Percentiles rank a stretch among this genome's conserved stretches.
These are phyloP conservation scores for Oreochromis grahami DNA, from an alignment of 2,797 vertebrate genomes.

Conservation along the genomic window DNA sequence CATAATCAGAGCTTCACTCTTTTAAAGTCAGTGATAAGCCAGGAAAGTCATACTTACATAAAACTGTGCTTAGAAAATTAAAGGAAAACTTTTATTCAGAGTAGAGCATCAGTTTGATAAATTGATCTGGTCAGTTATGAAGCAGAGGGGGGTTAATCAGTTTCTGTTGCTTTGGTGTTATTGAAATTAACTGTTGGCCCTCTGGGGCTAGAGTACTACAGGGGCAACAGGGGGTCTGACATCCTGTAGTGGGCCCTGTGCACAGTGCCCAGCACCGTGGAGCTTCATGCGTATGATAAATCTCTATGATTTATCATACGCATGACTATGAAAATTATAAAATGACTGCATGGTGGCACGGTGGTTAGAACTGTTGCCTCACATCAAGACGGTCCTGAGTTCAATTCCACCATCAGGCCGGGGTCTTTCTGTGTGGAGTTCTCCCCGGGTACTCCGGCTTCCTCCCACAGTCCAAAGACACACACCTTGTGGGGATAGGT, in stretches of 20 bases:
- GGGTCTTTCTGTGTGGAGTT: not conserved
- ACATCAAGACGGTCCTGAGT: not conserved
- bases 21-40: not conserved
- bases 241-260: not conserved
- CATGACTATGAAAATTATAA: not conserved
- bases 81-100: not conserved
- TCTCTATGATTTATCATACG: not conserved
- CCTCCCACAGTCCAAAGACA: not conserved
- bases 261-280: not conserved
- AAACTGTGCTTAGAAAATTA: not conserved
- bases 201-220: not conserved
- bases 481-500: not conserved
- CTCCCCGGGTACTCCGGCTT: not conserved
- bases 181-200: not conserved
- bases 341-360: not conserved
- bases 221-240: not conserved
- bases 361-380: not conserved
- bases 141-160: not conserved
- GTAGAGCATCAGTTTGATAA: not conserved
- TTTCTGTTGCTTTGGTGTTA: not conserved
- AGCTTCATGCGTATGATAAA: not conserved
- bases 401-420: not conserved
- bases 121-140: not conserved
- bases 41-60: not conserved
- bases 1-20: not conserved